Base-by-base conservation (phyloP, 1,140 invertebrate species). In the Aleiodes sp. region DNA sequence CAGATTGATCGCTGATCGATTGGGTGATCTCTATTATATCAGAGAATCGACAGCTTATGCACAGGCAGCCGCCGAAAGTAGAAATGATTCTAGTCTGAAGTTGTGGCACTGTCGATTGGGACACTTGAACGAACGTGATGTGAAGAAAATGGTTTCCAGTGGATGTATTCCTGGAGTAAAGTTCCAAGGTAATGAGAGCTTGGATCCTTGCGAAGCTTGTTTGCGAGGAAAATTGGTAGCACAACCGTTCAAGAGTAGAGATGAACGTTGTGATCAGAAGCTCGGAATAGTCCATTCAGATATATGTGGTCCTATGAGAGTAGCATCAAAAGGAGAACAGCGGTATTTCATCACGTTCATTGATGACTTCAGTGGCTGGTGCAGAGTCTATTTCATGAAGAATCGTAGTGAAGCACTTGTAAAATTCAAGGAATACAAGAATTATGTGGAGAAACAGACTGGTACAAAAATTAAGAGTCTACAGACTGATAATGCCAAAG, bases 401-500 rank as follows among this genome's bases (percentile, higher is more conserved):
- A 67, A 73, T 52, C 85, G 85, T 73, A 71, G 28, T 60, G 75
- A 84, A 65, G 79, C 80, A 7, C 74, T 82, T 33, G 64, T 72
- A 21, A 73, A 73, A 21, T 82, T 84, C 66, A 65, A 74, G 70
- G 74, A 75, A 70, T 78, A 73, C 60, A 81, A 66, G 68, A 64
- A 28, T 64, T 21, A 62, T 61, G 78, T 72, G 74, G 74, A 84
- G 65, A 83, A 78, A 57, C 77, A 86, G 74, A 74, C 64, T 4
- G 75, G 67, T 43, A 75, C 71, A 2, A 77, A 75, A 37, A 65
- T 77, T 1, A 79, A 77, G 59, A 66, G 16, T 26, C 31, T 86
- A 1, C 79, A 80, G 56, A 76, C 74, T 46, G 86, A 87, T 59
- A 87, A 87, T 75, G 86, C 85, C 2, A 75, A 24, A 12, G 86